phyloP scores from a whole-genome alignment of 2,888 invertebrate genomes.

The Agonopterix arenella region DNA sequence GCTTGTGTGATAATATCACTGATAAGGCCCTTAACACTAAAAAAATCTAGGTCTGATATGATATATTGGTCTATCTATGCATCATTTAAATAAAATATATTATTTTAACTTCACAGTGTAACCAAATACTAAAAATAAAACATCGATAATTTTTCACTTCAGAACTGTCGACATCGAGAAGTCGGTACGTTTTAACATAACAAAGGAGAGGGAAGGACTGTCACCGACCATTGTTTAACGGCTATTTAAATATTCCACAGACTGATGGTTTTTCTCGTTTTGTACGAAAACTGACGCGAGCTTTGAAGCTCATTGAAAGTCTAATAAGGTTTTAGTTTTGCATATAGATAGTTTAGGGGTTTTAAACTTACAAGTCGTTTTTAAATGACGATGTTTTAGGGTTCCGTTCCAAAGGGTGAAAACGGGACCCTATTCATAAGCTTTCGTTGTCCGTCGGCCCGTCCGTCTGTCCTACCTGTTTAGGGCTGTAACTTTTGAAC shows the following conservation, averaged over 20 bases:
- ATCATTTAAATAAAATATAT: no score
- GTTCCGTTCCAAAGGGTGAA: no score
- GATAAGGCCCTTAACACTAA: no score
- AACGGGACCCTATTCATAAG: no score
- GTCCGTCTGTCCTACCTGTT: no score
- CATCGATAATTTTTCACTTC: slow-evolving; percentile 10
- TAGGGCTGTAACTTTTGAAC: no score
- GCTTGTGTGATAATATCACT: no score
- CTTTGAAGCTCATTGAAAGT: slow-evolving; percentile 25
- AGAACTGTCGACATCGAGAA: slow-evolving; percentile 12
- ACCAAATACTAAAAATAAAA: neutral
- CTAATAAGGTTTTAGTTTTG: slow-evolving; percentile 11
- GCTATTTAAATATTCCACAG: slow-evolving; percentile 64
- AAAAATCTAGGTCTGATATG: no score
- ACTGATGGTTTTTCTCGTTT: slow-evolving; percentile 28
- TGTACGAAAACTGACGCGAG: slow-evolving; percentile 39
- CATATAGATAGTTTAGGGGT: neutral
- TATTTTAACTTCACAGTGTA: no score
- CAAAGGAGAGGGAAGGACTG: slow-evolving; percentile 53
- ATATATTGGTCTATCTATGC: no score
- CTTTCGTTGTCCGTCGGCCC: no score
- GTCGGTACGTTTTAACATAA: slow-evolving; percentile 58
- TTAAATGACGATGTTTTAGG: slow-evolving; percentile 2
- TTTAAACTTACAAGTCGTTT: slow-evolving; percentile 7
- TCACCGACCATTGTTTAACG: slow-evolving; percentile 62